phyloP scores from a whole-genome alignment of 2,113 vertebrate species.

The Limnothrissa miodon region DNA sequence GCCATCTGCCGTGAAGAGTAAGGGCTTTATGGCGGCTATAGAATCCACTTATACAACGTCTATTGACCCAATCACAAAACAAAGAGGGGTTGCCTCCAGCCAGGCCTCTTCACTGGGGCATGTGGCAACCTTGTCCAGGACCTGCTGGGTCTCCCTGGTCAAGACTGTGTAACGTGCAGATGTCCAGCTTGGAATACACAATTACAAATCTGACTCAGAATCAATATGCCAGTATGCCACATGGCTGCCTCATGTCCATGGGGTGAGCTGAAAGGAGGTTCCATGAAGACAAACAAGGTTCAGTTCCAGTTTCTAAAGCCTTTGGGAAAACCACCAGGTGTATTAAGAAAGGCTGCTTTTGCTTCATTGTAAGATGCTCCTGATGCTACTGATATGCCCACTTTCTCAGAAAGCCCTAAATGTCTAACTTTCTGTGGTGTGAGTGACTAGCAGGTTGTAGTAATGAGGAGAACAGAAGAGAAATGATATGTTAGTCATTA shows the following conservation, averaged over 20 bases:
- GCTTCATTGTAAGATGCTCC: too few relatives aligned
- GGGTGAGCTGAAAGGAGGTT: neutral
- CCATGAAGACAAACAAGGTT: neutral
- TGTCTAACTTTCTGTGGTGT: neutral
- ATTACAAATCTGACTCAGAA: neutral
- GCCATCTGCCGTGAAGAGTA: neutral
- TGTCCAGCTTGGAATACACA: neutral
- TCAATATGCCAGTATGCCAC: neutral
- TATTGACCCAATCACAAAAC: slow-evolving; percentile 11
- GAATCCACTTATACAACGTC: slow-evolving; percentile 1
- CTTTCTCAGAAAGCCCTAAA: neutral
- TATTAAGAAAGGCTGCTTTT: too few relatives aligned
- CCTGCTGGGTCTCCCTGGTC: neutral
- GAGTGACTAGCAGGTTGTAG: neutral
- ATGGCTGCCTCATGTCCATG: neutral
- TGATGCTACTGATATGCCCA: neutral
- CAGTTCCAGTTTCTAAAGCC: neutral
- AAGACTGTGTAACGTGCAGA: neutral
- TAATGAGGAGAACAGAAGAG: neutral
- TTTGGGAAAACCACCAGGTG: too few relatives aligned
- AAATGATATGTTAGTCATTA: neutral
- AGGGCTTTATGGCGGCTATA: slow-evolving; percentile 9
- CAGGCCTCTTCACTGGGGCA: neutral
- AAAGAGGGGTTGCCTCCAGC: neutral
- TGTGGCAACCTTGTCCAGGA: neutral